phyloP scores from a whole-genome alignment of 2,888 invertebrate genomes.

The Lasioglossum marginatum region DNA sequence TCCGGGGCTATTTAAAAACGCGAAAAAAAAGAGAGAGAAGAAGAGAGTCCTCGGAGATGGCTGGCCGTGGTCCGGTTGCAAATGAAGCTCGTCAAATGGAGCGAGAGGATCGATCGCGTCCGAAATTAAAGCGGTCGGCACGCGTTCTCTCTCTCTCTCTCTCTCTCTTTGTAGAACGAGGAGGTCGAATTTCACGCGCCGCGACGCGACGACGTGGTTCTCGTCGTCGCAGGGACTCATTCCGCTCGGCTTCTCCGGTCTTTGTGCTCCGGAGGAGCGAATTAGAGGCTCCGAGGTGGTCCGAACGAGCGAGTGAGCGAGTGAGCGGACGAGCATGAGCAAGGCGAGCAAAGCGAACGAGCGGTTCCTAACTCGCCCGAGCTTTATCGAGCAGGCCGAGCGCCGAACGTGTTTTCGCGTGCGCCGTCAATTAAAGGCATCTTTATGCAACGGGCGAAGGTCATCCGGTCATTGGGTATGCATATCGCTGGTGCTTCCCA shows the following conservation, averaged over 20 bases:
- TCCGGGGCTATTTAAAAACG: not conserved
- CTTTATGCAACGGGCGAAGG: conserved; percentile 83
- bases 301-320: conserved; percentile 20
- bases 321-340: conserved; percentile 1
- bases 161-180: not conserved
- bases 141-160: not conserved
- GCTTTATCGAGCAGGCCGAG: conserved; percentile 72
- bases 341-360: conserved; percentile 5
- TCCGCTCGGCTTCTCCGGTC: conserved; percentile 40
- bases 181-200: conserved; percentile 23
- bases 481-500: conserved; percentile 80
- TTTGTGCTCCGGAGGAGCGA: conserved; percentile 50
- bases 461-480: conserved; percentile 83
- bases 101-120: not conserved
- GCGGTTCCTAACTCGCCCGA: conserved; percentile 6
- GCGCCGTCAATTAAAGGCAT: conserved; percentile 82
- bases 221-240: not conserved
- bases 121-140: not conserved
- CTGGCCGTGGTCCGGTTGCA: conserved; percentile 7
- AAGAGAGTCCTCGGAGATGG: not conserved
- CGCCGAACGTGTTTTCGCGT: conserved; percentile 80
- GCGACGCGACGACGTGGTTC: conserved; percentile 4
- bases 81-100: conserved; percentile 4
- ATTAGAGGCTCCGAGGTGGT: conserved; percentile 64
- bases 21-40: not conserved